Percentiles rank a stretch among this genome's conserved stretches.
Evolutionary conservation across 2,888 invertebrate species (phyloP).

Genomic region (Gandaritis pyraliata): DNA sequence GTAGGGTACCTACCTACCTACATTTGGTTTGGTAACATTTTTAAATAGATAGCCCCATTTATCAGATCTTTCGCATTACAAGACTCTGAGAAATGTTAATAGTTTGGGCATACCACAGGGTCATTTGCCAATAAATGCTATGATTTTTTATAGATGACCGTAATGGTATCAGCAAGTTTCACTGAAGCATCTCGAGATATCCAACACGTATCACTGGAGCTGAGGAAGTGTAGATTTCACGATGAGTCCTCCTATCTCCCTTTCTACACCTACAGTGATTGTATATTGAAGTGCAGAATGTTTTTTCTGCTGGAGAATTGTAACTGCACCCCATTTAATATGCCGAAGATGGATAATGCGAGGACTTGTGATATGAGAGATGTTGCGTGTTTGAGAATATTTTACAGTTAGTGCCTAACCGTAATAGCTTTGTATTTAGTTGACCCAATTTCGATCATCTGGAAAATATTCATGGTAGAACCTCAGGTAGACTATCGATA

Average conservation of each 20-base stretch:
- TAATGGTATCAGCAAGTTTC: slow-evolving; percentile 70
- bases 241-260: slow-evolving; percentile 76
- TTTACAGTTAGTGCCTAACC: slow-evolving; percentile 62
- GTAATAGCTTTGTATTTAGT: neutral
- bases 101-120: too few relatives aligned
- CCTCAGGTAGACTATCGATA: too few relatives aligned
- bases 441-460: too few relatives aligned
- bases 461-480: too few relatives aligned
- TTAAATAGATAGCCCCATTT: too few relatives aligned
- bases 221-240: slow-evolving; percentile 84
- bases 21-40: too few relatives aligned
- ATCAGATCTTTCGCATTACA: neutral
- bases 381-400: slow-evolving; percentile 74
- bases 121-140: neutral
- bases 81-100: too few relatives aligned
- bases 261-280: slow-evolving; percentile 85
- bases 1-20: too few relatives aligned
- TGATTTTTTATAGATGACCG: slow-evolving; percentile 63
- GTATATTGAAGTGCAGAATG: slow-evolving; percentile 84
- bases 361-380: slow-evolving; percentile 81
- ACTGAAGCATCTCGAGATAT: slow-evolving; percentile 77
- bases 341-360: slow-evolving; percentile 68
- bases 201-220: slow-evolving; percentile 66
- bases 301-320: slow-evolving; percentile 78
- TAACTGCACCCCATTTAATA: slow-evolving; percentile 84